Evolutionary conservation across 2,888 invertebrate genomes (phyloP).

Genomic region (Melangyna quadrimaculata): DNA sequence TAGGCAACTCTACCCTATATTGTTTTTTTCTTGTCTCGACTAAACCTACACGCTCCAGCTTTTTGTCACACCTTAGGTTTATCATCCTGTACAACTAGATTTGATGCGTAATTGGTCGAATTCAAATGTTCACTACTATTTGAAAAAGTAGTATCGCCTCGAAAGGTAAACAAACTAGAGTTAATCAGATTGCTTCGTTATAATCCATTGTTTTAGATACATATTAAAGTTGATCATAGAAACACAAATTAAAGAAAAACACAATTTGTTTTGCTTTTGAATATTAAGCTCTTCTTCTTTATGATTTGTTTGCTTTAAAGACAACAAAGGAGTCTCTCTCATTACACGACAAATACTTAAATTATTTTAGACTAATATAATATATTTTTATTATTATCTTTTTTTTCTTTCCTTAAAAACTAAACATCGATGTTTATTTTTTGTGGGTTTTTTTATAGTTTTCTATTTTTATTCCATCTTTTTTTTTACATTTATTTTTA

Average conservation of each 20-base stretch:
- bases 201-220: too few relatives aligned
- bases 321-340: conserved; percentile 52
- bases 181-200: too few relatives aligned
- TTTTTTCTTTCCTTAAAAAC: conserved; percentile 48
- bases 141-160: too few relatives aligned
- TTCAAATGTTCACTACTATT: too few relatives aligned
- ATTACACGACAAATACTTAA: conserved; percentile 62
- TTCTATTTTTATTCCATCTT: neutral
- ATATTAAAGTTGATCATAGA: too few relatives aligned
- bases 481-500: neutral
- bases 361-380: conserved; percentile 35
- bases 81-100: too few relatives aligned
- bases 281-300: conserved; percentile 41
- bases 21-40: too few relatives aligned
- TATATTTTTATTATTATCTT: neutral
- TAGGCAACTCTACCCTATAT: too few relatives aligned
- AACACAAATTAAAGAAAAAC: neutral
- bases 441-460: conserved; percentile 46
- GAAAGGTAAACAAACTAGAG: too few relatives aligned
- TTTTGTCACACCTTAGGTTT: too few relatives aligned
- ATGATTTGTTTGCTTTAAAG: conserved; percentile 47
- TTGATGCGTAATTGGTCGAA: too few relatives aligned
- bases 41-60: too few relatives aligned
- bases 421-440: conserved; percentile 68
- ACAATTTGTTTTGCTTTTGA: neutral